Percentiles rank a stretch among this genome's conserved stretches.
phyloP scores from a whole-genome alignment of 2,888 invertebrate genomes.

The Cyclophora punctaria region DNA sequence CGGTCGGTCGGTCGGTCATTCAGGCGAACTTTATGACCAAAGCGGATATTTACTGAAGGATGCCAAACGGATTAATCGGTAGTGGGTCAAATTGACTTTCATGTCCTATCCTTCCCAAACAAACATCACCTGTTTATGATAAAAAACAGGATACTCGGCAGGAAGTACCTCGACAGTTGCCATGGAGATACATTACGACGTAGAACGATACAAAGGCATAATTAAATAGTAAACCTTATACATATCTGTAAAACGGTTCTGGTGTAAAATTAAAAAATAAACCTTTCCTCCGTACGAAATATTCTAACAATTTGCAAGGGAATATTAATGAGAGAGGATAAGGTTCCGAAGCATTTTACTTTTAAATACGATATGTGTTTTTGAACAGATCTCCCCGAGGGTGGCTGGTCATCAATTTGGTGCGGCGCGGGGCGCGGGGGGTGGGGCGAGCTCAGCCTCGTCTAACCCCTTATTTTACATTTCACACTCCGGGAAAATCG shows the following conservation, averaged over 20 bases:
- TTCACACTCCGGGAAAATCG: conserved; percentile 76
- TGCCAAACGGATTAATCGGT: too few species aligned
- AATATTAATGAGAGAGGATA: conserved; percentile 61
- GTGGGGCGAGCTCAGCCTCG: conserved; percentile 51
- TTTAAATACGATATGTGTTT: conserved; percentile 71
- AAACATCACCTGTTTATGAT: too few species aligned
- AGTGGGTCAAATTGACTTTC: too few species aligned
- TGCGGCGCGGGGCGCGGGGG: conserved; percentile 38
- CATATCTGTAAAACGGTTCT: conserved; percentile 7
- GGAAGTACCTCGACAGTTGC: too few species aligned
- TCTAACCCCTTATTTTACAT: conserved; percentile 76
- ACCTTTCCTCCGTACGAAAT: conserved; percentile 28
- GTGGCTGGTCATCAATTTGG: conserved; percentile 72
- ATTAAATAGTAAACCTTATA: conserved; percentile 5
- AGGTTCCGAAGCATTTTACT: conserved; percentile 61
- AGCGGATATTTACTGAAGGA: too few species aligned
- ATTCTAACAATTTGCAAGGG: conserved; percentile 48
- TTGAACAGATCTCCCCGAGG: conserved; percentile 68
- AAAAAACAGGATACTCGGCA: too few species aligned
- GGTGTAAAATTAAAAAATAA: conserved; percentile 22
- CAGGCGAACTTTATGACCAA: too few species aligned
- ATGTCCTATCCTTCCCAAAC: too few species aligned
- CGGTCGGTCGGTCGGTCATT: too few species aligned
- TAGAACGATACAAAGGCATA: not conserved
- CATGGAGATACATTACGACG: too few species aligned